Conservation (phyloP, 2,797 vertebrate genomes). For the Danio tinwini region DNA sequence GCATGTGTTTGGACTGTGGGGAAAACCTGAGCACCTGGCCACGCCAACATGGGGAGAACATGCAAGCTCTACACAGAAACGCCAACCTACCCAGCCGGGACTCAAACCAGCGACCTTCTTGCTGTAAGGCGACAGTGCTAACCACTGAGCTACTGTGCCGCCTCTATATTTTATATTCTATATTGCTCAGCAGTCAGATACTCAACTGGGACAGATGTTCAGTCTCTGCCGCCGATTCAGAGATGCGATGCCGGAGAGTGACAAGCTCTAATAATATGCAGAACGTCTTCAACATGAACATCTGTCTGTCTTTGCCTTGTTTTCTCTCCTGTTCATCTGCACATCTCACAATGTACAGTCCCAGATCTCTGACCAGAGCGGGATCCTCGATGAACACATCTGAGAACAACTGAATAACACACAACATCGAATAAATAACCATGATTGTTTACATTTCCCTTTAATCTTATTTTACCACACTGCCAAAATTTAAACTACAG, state of each 20-base stretch:
- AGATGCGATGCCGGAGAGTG: slow-evolving; percentile 72
- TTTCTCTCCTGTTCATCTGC: slow-evolving; percentile 61
- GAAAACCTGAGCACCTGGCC: too few species aligned
- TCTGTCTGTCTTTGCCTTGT: slow-evolving; percentile 65
- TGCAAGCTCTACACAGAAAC: too few species aligned
- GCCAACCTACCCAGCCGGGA: too few species aligned
- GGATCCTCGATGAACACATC: slow-evolving; percentile 75
- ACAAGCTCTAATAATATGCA: slow-evolving; percentile 76
- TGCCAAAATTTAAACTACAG: too few species aligned
- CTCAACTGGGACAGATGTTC: slow-evolving; percentile 73
- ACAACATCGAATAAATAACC: neutral
- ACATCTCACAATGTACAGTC: slow-evolving; percentile 64
- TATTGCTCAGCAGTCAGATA: neutral
- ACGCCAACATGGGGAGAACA: too few species aligned
- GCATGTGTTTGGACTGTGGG: too few species aligned
- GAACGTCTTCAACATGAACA: slow-evolving; percentile 73
- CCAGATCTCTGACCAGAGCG: slow-evolving; percentile 69
- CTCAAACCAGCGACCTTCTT: too few species aligned
- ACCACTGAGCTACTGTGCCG: too few species aligned
- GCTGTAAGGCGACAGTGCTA: too few species aligned
- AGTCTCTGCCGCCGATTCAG: slow-evolving; percentile 70
- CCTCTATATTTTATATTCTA: too few species aligned
- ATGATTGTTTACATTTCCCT: neutral
- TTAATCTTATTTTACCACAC: neutral
- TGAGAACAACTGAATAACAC: slow-evolving; percentile 75